Base-by-base conservation (phyloP, 1,140 invertebrate species). In the Papilio glaucus region DNA sequence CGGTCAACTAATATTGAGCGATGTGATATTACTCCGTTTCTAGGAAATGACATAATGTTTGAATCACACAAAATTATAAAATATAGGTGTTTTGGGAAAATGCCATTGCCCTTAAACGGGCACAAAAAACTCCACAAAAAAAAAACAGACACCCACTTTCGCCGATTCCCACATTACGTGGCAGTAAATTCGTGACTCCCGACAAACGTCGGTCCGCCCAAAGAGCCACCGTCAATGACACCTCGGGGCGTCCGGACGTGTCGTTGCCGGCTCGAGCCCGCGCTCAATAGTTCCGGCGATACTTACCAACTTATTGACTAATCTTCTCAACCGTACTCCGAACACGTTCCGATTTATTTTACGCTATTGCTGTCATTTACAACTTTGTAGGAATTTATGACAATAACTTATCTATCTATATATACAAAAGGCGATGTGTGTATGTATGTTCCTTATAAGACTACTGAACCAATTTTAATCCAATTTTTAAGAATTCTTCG, bases 181-280 rank as follows among this genome's bases (percentile, higher is more conserved):
- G 69, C 69, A 72, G 72, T 73, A 60, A 70, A 76, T 76, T 72
- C 85, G 85, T 87, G 85, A 82, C 83, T 85, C 45, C 85, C 85
- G 85, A 84, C 85, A 87, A 84, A 82, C 79, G 68, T 8, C 41
- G 57, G 57, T 45, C 72, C 73, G 71, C 53, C 73, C 42, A 84
- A 84, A 83, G 77, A 82, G 77, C 72, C 37, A 53, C 57, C 73
- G 37, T 61, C 57, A 79, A 79, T 63, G 39, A 71, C 68, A 42
- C 73, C 62, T 61, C 68, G 39, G 42, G 63, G 38, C 63, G 71
- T 45, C 67, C 61, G 74, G 42, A 82, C 78, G 81, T 80, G 78
- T 78, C 75, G 10, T 77, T 78, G 75, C 41, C 9, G 71, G 60
- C 24, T 75, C 75, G 33, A 72, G 42, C 29, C 29, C 60, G 73